Evolutionary conservation across 1,140 invertebrate genomes (phyloP).

Genomic region (Eueides isabella): DNA sequence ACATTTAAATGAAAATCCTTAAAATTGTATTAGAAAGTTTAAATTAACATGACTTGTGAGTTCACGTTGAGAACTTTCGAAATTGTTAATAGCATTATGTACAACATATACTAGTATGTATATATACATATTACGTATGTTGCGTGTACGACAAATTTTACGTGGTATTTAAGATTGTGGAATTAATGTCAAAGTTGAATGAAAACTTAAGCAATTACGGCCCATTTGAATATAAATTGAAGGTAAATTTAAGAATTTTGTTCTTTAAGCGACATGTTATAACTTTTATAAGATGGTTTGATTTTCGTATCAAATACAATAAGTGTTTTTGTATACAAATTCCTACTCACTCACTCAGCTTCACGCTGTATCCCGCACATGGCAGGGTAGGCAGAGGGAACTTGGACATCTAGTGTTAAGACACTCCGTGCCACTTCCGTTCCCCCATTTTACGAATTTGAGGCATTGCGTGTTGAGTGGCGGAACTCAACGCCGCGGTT

Average conservation of each 20-base stretch:
- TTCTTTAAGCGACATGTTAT: background rate
- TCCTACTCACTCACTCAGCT: too few species aligned
- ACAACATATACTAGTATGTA: background rate
- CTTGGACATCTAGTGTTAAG: too few species aligned
- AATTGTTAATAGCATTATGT: slow-evolving; percentile 21
- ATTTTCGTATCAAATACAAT: too few species aligned
- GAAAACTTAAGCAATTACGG: slow-evolving; percentile 10
- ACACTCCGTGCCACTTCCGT: too few species aligned
- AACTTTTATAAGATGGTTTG: background rate
- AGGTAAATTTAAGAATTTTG: background rate
- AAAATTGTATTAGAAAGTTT: slow-evolving; percentile 15
- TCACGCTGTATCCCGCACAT: too few species aligned
- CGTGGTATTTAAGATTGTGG: slow-evolving; percentile 10
- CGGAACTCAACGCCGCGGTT: too few species aligned
- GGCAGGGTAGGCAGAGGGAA: too few species aligned
- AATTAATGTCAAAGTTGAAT: slow-evolving; percentile 19
- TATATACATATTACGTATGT: background rate
- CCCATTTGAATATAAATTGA: background rate
- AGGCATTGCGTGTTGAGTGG: too few species aligned
- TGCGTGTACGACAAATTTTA: background rate
- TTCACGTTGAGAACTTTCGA: slow-evolving; percentile 19
- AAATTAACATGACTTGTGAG: slow-evolving; percentile 16
- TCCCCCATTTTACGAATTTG: too few species aligned
- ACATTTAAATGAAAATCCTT: background rate
- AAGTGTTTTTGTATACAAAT: too few species aligned